Base-by-base conservation (phyloP, 2,113 vertebrate genomes). In the Odobenus rosmarus region DNA sequence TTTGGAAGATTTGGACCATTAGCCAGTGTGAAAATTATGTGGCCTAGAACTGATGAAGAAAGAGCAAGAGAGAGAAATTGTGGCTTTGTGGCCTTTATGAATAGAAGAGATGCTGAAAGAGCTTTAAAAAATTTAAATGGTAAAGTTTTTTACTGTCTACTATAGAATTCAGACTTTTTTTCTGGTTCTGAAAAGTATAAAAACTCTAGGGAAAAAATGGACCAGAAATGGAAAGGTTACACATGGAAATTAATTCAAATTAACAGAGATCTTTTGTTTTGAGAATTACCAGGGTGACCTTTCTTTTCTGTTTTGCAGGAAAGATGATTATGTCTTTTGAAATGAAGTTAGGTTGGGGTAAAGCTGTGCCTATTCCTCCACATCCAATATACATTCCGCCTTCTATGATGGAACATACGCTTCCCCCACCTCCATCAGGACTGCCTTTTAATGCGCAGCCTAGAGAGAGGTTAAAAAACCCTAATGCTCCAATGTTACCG, bases 321-420 rank as follows among this genome's bases (percentile, higher is more conserved):
- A 99, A 99, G 99, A 99, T 99, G 99, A 99, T 99, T 79, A 99
- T 99, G 99, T 99, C 99, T 79, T 99, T 99, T 99, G 99, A 99
- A 99, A 99, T 99, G 99, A 99, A 99, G 99, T 98, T 99, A 97
- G 99, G 99, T 11, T 99, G 99, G 99, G 99, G 99, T 97, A 99
- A 99, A 99, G 99, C 99, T 95, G 99, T 99, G 92, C 99, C 99
- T 97, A 99, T 99, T 83, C 99, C 99, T 72, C 99, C 99, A 93
- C 99, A 99, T 98, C 99, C 99, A 79, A 99, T 99, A 98, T 99
- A 99, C 99, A 99, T 99, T 99, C 99, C 99, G 7, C 99, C 99
- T 93, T 99, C 99, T 88, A 99, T 99, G 99, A 99, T 99, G 99
- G 99, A 99, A 98, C 99, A 99, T 94, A 99, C 99, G 2, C 99